phyloP scores from a whole-genome alignment of 2,888 invertebrate species.

The Monochamus alternatus region DNA sequence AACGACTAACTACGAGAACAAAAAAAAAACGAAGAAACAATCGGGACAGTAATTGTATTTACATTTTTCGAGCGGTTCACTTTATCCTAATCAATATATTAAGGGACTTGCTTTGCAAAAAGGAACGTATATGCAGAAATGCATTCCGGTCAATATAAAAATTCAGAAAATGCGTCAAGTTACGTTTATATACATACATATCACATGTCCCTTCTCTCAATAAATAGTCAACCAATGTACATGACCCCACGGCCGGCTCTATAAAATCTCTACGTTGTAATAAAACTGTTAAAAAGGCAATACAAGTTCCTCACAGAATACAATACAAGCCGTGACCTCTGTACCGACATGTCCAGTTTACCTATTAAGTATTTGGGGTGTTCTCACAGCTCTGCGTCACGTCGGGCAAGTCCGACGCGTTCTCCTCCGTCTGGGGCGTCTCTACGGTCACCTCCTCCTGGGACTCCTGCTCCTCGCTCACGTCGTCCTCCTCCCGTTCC shows the following conservation, averaged over 20 bases:
- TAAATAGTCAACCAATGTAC: slow-evolving; percentile 59
- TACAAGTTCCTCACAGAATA: slow-evolving; percentile 32
- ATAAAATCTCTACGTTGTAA: slow-evolving; percentile 30
- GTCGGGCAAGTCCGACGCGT: slow-evolving; percentile 61
- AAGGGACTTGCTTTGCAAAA: slow-evolving; percentile 49
- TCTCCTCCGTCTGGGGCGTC: slow-evolving; percentile 33
- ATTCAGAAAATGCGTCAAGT: slow-evolving; percentile 68
- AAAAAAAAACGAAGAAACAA: slow-evolving; percentile 20
- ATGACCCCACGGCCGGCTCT: slow-evolving; percentile 47
- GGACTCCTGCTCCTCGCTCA: slow-evolving; percentile 66
- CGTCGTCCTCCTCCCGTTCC: slow-evolving; percentile 69
- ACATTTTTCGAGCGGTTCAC: slow-evolving; percentile 48
- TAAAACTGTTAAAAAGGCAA: slow-evolving; percentile 46
- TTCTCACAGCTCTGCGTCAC: slow-evolving; percentile 64
- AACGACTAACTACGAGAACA: slow-evolving; percentile 13
- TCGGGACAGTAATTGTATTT: slow-evolving; percentile 51
- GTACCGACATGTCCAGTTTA: slow-evolving; percentile 37
- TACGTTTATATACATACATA: slow-evolving; percentile 68
- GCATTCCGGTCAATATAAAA: slow-evolving; percentile 68
- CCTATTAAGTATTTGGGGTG: slow-evolving; percentile 54
- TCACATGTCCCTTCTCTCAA: slow-evolving; percentile 67
- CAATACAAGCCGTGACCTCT: slow-evolving; percentile 34
- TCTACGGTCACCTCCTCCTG: slow-evolving; percentile 61
- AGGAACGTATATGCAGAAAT: slow-evolving; percentile 63
- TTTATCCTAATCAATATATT: slow-evolving; percentile 30